A percentile compares a stretch with the other conserved stretches of the same genome.
Evolutionary conservation across 2,888 invertebrate genomes (phyloP).

Genomic region (Anthrax anthrax): DNA sequence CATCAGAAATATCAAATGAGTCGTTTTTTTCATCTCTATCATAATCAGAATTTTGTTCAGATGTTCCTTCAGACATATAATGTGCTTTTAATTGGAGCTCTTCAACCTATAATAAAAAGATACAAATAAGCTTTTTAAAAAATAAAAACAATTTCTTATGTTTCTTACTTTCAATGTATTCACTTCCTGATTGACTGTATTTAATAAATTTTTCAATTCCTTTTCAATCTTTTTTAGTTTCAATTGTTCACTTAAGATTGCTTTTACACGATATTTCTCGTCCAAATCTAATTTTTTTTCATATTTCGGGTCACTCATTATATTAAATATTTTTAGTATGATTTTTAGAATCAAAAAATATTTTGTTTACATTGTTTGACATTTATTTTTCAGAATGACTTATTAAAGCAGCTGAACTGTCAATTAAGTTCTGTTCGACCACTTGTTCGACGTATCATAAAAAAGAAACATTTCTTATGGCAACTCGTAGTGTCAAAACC

Average conservation of each 20-base stretch:
- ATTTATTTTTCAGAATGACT: too few species aligned
- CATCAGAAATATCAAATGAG: background rate
- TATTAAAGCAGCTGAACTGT: too few species aligned
- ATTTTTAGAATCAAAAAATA: too few species aligned
- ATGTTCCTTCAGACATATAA: background rate
- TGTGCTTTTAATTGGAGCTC: conserved; percentile 5
- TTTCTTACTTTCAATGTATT: conserved; percentile 8
- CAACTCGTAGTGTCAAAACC: too few species aligned
- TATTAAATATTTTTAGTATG: too few species aligned
- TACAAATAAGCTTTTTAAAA: background rate
- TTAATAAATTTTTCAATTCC: conserved; percentile 1
- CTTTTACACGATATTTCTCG: too few species aligned
- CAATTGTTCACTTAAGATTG: conserved; percentile 3
- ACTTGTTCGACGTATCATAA: too few species aligned
- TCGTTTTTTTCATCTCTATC: background rate
- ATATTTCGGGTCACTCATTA: too few species aligned
- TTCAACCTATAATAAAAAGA: conserved; percentile 5
- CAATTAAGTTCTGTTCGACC: too few species aligned
- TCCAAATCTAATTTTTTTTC: too few species aligned
- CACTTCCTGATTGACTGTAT: conserved; percentile 4
- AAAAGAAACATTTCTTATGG: too few species aligned
- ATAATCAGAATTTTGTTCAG: background rate
- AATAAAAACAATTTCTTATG: background rate
- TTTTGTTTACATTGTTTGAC: too few species aligned
- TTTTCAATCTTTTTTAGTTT: conserved; percentile 6